phyloP scores from a whole-genome alignment of 2,797 vertebrate species.

The Neosilurus mollespiculum region DNA sequence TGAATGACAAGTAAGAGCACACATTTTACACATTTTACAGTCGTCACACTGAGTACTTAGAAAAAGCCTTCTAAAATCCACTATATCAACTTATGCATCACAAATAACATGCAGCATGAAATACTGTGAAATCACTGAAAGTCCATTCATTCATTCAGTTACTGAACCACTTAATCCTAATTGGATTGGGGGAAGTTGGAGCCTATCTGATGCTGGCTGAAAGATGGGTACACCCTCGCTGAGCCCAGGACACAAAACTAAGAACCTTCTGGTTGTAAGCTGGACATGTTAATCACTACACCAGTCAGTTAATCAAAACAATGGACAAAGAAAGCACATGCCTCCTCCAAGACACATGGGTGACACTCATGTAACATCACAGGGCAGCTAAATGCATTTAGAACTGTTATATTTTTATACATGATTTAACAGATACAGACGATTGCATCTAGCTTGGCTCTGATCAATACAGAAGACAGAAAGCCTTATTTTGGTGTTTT shows the following conservation, averaged over 20 bases:
- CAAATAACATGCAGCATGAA: not conserved
- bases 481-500: not conserved
- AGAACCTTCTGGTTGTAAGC: too few species aligned
- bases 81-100: not conserved
- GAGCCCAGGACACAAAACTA: too few species aligned
- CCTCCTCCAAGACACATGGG: not conserved
- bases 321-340: not conserved
- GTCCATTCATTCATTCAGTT: too few species aligned
- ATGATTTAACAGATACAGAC: not conserved
- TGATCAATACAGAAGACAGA: not conserved
- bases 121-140: not conserved
- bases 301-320: not conserved
- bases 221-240: too few species aligned
- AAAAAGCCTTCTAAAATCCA: slow-evolving; percentile 1
- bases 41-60: not conserved
- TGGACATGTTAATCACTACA: not conserved
- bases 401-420: not conserved
- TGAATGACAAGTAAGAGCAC: slow-evolving; percentile 6
- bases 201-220: too few species aligned
- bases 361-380: not conserved
- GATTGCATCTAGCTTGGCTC: not conserved
- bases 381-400: not conserved
- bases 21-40: slow-evolving; percentile 11
- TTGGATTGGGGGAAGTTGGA: too few species aligned
- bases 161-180: too few species aligned